Evolutionary conservation across 1,140 invertebrate species (phyloP), one percentile per base, ranked within the genome.

Genomic region (Polyergus mexicanus): DNA sequence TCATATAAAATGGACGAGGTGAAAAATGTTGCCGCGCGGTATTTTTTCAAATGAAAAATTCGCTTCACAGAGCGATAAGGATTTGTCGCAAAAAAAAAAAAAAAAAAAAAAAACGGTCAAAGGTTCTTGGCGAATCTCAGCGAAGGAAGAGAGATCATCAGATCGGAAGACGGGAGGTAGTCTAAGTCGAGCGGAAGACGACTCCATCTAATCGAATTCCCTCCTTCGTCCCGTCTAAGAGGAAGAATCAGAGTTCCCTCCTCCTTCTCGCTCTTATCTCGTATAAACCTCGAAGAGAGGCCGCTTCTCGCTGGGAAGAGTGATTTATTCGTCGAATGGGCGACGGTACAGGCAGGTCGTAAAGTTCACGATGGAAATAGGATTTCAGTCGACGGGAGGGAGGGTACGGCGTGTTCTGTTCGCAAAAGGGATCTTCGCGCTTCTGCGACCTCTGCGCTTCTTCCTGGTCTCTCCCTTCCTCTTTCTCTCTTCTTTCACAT

Each of bases 331-430:
- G 81, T 84, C 81, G n/a, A 77, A 84, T 65, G 58, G 81, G 32
- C 62, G 81, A 77, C 51, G 84, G 84, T 60, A 44, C 80, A 78
- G 75, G 60, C 81, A 58, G 81, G 66, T 86, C 22, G 56, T 83
- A 84, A 85, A 84, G 81, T 85, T 86, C 81, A 84, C 81, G 69
- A 63, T 84, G 85, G 81, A 66, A 81, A 81, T 81, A 85, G 76
- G 76, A 62, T 85, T 85, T 81, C 75, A 62, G 76, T 62, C 51
- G 65, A 71, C 56, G 58, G 58, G 47, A 51, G 47, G 16, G 47
- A 51, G 16, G 62, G 51, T 80, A 69, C 32, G 75, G 56, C 66
- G 51, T 47, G 47, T 69, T 38, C 10, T 44, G 28, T 68, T 62
- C 13, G 47, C 76, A 54, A 85, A 80, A 60, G 47, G 28, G 41